These are phyloP conservation scores for Vanessa cardui DNA, from an alignment of 2,888 invertebrate species.

Conservation along the genomic window DNA sequence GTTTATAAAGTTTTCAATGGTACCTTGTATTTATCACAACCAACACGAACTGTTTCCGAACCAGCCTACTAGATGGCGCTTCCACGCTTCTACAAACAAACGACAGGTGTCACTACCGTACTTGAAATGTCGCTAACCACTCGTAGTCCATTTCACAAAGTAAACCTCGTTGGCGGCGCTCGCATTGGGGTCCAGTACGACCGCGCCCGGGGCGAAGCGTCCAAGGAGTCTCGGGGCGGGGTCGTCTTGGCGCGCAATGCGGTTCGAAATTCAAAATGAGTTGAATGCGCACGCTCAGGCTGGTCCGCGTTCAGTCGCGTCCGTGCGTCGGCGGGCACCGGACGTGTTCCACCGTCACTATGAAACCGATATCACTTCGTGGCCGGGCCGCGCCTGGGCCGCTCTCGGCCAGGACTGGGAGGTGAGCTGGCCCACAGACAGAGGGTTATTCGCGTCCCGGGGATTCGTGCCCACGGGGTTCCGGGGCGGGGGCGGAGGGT, in stretches of 20 bases:
- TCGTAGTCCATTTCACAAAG: conserved; percentile 24
- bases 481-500: conserved; percentile 83
- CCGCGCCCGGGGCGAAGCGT: conserved; percentile 45
- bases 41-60: conserved; percentile 59
- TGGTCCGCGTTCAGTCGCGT: conserved; percentile 40
- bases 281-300: conserved; percentile 17
- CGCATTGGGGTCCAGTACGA: conserved; percentile 44
- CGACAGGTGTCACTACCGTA: conserved; percentile 30
- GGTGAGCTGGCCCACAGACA: conserved; percentile 94
- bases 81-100: conserved; percentile 32
- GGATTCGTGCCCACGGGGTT: conserved; percentile 96
- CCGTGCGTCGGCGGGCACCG: conserved; percentile 41
- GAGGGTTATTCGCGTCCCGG: conserved; percentile 95
- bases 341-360: conserved; percentile 59
- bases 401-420: conserved; percentile 84
- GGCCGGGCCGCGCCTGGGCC: conserved; percentile 63
- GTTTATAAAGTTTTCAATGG: conserved; percentile 43
- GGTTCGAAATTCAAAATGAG: conserved; percentile 27
- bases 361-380: conserved; percentile 80
- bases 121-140: conserved; percentile 20
- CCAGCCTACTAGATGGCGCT: conserved; percentile 59
- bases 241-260: conserved; percentile 45
- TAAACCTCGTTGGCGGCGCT: conserved; percentile 13
- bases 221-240: conserved; percentile 43
- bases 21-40: conserved; percentile 65